Percentiles rank a stretch among this genome's conserved stretches.
These are phyloP conservation scores for Troglohyphantes excavatus DNA, from an alignment of 2,888 invertebrate species.

Conservation along the genomic window DNA sequence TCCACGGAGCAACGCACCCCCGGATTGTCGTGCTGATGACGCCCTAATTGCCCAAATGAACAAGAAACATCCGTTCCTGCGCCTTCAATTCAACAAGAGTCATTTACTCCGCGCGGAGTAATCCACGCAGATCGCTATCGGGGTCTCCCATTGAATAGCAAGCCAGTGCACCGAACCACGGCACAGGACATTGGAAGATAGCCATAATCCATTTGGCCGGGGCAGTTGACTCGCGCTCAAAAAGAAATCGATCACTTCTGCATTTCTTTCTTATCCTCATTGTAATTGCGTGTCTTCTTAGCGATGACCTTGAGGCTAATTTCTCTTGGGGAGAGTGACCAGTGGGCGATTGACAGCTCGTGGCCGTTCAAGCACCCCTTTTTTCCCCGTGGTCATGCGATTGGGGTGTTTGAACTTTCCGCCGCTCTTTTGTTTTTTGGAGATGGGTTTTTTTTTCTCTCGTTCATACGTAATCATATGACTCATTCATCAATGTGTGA, in stretches of 20 bases:
- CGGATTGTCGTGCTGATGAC: not conserved
- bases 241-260: conserved; percentile 46
- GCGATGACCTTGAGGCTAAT: conserved; percentile 13
- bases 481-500: no score
- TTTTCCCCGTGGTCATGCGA: conserved; percentile 17
- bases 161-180: conserved; percentile 27
- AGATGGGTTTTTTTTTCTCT: not conserved
- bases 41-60: not conserved
- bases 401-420: not conserved
- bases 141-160: conserved; percentile 6
- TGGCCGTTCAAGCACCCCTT: conserved; percentile 20
- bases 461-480: not conserved
- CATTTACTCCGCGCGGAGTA: not conserved
- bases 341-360: conserved; percentile 25
- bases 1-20: not conserved
- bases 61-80: not conserved
- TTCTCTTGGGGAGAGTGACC: conserved; percentile 22
- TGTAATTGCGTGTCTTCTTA: not conserved
- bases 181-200: no score
- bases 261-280: no score
- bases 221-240: conserved; percentile 19
- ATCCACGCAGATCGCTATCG: not conserved
- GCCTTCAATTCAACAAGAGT: not conserved
- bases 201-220: conserved; percentile 34
- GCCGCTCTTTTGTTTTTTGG: not conserved